Evolutionary conservation across 2,888 invertebrate genomes (phyloP), one percentile per base, ranked within the genome.

Genomic region (Agrochola lota): DNA sequence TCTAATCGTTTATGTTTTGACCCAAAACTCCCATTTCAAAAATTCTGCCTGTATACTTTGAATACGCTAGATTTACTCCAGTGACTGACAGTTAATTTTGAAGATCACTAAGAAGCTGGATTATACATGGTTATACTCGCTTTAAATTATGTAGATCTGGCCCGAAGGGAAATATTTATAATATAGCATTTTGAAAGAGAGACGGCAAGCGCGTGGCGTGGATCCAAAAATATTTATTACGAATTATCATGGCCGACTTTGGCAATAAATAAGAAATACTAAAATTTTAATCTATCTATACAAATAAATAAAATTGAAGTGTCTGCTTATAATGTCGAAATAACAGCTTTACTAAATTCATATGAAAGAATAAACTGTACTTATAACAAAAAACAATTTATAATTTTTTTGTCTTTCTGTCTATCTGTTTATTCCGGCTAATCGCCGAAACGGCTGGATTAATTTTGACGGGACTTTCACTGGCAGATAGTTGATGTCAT

Each of bases 91-190:
- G 63, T 46, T 73, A 26, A 78, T 63, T 82, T 76, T 52, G 55
- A 62, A 64, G 84, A 78, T 62, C 55, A 30, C 71, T 78, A 71
- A 67, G 66, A 57, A 62, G 60, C 40, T 43, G 66, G 71, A 78
- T 70, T 83, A 78, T 62, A 83, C 40, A 64, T 60, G 46, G 23
- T 72, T 68, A 55, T 23, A 72, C 26, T 68, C 26, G 26, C 12
- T 30, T 64, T 68, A 66, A 73, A 60, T 72, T 60, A 80, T 73
- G 64, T 49, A 84, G 30, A 55, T 57, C 59, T 71, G 4, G 30
- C 67, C 71, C 57, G 23, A 57, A 71, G 71, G 71, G 79, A 84
- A 71, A 83, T 71, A 71, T 71, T 83, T 83, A 68, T 63, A 62
- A 71, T 43, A 78, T 8, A 67, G 52, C 26, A 57, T 26, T 84